phyloP scores from a whole-genome alignment of 2,113 vertebrate species.

The Propithecus coquereli region DNA sequence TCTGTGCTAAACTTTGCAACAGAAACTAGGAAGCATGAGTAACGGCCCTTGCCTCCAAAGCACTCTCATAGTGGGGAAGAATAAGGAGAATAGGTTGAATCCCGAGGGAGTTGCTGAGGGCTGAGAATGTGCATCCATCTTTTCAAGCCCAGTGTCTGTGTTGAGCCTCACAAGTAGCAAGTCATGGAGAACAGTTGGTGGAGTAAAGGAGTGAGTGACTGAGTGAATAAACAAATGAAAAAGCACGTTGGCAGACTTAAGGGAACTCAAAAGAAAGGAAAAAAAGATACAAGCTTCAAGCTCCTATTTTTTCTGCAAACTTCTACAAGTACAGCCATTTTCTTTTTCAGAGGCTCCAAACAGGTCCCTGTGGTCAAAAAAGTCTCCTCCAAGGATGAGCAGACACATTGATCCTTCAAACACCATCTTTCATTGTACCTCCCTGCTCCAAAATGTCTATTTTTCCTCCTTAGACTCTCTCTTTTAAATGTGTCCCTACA shows the following conservation, averaged over 20 bases:
- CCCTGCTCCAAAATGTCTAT: not conserved
- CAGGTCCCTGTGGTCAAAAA: not conserved
- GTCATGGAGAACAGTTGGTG: not conserved
- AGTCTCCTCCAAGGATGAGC: not conserved
- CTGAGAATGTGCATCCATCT: fast-evolving
- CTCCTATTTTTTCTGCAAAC: not conserved
- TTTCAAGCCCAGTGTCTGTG: not conserved
- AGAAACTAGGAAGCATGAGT: not conserved
- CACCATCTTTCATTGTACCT: not conserved
- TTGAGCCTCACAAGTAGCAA: not conserved
- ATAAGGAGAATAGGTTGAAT: not conserved
- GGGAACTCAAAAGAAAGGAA: not conserved
- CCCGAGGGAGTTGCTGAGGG: not conserved
- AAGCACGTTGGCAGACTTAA: not conserved
- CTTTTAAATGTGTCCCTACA: not conserved
- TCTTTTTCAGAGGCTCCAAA: not conserved
- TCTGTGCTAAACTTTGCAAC: not conserved
- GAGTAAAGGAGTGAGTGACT: not conserved
- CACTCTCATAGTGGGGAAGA: not conserved
- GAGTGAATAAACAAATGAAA: not conserved
- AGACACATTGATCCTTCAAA: not conserved
- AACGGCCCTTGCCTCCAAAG: not conserved
- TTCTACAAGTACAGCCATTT: not conserved
- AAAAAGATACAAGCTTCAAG: not conserved
- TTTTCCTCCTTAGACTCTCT: not conserved